Base-by-base conservation (phyloP, 2,888 invertebrate genomes). In the Rotaria magnacalcarata region DNA sequence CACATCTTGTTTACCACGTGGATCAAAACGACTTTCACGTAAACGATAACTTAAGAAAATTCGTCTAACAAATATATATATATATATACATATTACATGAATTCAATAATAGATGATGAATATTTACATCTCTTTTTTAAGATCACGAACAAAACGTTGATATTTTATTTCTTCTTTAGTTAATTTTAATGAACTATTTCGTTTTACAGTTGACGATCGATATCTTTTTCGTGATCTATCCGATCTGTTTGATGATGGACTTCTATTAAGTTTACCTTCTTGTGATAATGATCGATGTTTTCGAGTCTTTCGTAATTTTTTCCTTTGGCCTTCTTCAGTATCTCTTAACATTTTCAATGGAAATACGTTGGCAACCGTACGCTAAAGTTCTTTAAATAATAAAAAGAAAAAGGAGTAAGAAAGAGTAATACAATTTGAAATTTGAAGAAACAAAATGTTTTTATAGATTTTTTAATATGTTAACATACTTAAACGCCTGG, bases 21-120 rank as follows among this genome's bases (percentile, higher is more conserved):
- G 47, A 80, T 80, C 80, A n/a, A 80, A 80, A 47, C 47, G 80
- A 80, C 47, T 47, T 47, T 80, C 80, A 47, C 80, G 43, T 43
- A 80, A 10, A 80, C 24, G 4, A 47, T 80, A 6, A 24, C 14
- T 47, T 24, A 80, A 47, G 47, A 5, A 47, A 80, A 47, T 14
- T 47, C 47, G 10, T 43, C 80, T 80, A 67, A 27, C 27, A 74
- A 74, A 41, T 21, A 74, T 24, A 24, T 21, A 43, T 24, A 41
- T 21, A 74, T 24, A 24, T 21, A 43, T 24, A 21, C 24, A 19
- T 21, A 16, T 41, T 75, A 67, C 21, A 41, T 16, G 41, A 7
- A 41, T 41, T 6, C 21, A 47, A n/a, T 1, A 43, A 47, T 41
- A 24, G 8, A 41, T n/a, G 2, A 21, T 7, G 6, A 80, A 10